Evolutionary conservation across 2,797 vertebrate genomes (phyloP).

Genomic region (Clamator glandarius): DNA sequence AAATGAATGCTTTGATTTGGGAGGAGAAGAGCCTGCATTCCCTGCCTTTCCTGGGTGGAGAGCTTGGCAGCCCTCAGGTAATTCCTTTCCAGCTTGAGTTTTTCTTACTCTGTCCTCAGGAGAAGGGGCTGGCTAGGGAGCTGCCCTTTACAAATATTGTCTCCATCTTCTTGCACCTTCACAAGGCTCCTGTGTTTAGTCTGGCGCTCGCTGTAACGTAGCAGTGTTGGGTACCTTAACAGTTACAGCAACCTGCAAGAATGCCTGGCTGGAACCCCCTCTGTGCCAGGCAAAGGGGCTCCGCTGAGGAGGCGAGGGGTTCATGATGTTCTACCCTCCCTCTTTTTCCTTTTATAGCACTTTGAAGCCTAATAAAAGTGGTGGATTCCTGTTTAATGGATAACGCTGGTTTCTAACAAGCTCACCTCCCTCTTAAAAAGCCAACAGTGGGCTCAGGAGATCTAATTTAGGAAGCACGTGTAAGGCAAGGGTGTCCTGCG

Average conservation of each 20-base stretch:
- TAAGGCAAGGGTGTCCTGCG: neutral
- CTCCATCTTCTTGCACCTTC: neutral
- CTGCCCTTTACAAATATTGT: neutral
- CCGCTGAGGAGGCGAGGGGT: neutral
- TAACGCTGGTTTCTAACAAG: neutral
- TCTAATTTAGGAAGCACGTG: conserved; percentile 23
- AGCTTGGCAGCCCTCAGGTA: neutral
- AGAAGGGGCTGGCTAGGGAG: neutral
- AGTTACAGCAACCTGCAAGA: neutral
- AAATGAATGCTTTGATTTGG: neutral
- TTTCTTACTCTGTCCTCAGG: neutral
- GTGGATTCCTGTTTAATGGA: neutral
- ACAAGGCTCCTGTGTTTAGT: neutral
- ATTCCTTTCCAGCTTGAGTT: neutral
- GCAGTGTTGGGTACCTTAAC: neutral
- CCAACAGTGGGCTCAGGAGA: neutral
- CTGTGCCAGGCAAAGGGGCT: neutral
- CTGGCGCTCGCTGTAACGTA: neutral
- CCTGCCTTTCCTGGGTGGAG: conserved; percentile 5
- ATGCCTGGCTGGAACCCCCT: neutral
- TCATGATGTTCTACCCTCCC: neutral
- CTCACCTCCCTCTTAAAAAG: conserved; percentile 17
- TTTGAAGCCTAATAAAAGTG: neutral
- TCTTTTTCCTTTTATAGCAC: neutral
- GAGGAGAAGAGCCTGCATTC: neutral